Evolutionary conservation across 2,797 vertebrate genomes (phyloP).

Genomic region (Rhabdophis nuchalis): DNA sequence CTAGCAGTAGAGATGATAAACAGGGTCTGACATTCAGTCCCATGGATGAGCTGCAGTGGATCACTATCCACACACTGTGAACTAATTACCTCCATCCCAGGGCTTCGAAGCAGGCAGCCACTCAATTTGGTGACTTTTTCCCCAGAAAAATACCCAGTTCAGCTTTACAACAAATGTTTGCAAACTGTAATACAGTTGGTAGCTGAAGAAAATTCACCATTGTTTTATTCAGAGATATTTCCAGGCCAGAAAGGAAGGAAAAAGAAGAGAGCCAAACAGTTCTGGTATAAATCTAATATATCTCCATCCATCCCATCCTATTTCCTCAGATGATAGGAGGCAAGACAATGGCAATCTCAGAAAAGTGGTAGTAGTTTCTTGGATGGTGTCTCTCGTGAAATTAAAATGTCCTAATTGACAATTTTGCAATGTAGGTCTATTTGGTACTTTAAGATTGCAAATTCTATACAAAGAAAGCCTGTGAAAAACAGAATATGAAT

Average conservation of each 20-base stretch:
- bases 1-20: neutral
- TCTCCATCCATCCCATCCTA: neutral
- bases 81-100: neutral
- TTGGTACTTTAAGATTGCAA: neutral
- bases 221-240: neutral
- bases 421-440: neutral
- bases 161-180: slow-evolving; percentile 13
- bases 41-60: neutral
- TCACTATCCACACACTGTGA: neutral
- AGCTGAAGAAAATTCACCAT: neutral
- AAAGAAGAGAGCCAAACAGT: neutral
- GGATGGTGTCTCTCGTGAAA: neutral
- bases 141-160: neutral
- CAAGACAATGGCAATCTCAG: neutral
- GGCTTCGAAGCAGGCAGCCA: slow-evolving; percentile 20
- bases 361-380: neutral
- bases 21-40: neutral
- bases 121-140: neutral
- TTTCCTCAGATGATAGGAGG: neutral
- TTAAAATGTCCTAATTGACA: neutral
- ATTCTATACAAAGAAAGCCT: neutral
- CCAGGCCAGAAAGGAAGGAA: neutral
- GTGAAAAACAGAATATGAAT: neutral
- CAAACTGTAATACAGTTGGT: neutral
- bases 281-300: neutral